Conservation (phyloP, 2,113 vertebrate species). For the Fulica atra region DNA sequence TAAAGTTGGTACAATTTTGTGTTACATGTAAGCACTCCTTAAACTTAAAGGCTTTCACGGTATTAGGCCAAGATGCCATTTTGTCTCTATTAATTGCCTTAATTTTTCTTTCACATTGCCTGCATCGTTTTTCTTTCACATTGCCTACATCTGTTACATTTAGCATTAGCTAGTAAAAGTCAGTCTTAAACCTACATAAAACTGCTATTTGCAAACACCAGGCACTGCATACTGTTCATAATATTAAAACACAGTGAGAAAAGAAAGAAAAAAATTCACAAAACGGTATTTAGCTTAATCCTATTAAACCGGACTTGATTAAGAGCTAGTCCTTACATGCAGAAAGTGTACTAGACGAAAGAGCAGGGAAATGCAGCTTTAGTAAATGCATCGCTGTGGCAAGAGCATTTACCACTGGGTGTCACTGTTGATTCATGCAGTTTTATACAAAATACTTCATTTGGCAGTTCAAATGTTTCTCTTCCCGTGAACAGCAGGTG, state of each 20-base stretch:
- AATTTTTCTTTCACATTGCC: neutral
- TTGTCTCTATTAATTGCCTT: neutral
- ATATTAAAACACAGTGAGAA: neutral
- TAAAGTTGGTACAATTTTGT: neutral
- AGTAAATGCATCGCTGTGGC: neutral
- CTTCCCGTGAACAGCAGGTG: conserved; percentile 24
- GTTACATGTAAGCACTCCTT: neutral
- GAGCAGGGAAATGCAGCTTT: neutral
- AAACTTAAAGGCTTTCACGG: neutral
- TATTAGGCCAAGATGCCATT: neutral
- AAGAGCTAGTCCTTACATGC: neutral
- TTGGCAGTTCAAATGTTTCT: conserved; percentile 51
- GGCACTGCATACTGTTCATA: neutral
- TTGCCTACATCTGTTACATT: neutral
- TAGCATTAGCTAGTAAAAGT: neutral
- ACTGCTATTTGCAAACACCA: neutral
- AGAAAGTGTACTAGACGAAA: neutral
- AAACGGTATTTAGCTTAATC: neutral
- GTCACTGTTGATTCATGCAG: conserved; percentile 64
- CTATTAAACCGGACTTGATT: neutral
- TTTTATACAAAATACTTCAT: neutral
- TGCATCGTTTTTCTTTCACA: neutral
- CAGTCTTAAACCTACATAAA: neutral
- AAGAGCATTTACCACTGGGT: conserved; percentile 58
- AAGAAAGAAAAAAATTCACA: rapidly evolving